Conservation (phyloP, 2,797 vertebrate species). For the Pagetopsis macropterus region DNA sequence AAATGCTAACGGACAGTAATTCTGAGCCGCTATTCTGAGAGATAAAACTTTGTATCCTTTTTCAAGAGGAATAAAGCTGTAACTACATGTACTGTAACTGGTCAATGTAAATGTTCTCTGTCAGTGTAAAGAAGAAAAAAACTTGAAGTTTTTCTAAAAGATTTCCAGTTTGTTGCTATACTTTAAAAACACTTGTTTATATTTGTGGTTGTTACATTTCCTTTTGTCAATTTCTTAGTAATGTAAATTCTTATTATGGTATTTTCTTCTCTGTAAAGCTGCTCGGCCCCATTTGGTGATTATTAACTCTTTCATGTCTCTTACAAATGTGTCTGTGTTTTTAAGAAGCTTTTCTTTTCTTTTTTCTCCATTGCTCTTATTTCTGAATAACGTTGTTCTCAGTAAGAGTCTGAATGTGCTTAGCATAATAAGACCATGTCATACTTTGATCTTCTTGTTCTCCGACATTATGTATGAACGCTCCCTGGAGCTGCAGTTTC, state of each 20-base stretch:
- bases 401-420: constrained; percentile 45
- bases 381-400: constrained; percentile 37
- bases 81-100: constrained; percentile 61
- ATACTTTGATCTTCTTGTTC: constrained; percentile 59
- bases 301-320: constrained; percentile 53
- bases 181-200: constrained; percentile 48
- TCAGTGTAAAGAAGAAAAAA: constrained; percentile 55
- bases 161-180: constrained; percentile 54
- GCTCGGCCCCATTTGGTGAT: constrained; percentile 41
- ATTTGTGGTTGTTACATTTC: constrained; percentile 63
- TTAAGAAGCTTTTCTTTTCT: constrained; percentile 1
- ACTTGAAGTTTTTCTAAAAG: constrained; percentile 40
- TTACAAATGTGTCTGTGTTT: constrained; percentile 36
- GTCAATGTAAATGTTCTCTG: constrained; percentile 64
- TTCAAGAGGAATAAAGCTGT: constrained; percentile 43
- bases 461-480: constrained; percentile 37
- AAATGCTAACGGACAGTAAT: background rate
- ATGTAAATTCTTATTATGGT: constrained; percentile 63
- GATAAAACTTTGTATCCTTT: constrained; percentile 33
- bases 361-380: constrained; percentile 26
- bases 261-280: constrained; percentile 56
- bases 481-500: constrained; percentile 50
- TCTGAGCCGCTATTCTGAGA: constrained; percentile 14
- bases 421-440: constrained; percentile 49
- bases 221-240: constrained; percentile 52